phyloP scores from a whole-genome alignment of 2,888 invertebrate genomes.

The Standfussiana lucernea region DNA sequence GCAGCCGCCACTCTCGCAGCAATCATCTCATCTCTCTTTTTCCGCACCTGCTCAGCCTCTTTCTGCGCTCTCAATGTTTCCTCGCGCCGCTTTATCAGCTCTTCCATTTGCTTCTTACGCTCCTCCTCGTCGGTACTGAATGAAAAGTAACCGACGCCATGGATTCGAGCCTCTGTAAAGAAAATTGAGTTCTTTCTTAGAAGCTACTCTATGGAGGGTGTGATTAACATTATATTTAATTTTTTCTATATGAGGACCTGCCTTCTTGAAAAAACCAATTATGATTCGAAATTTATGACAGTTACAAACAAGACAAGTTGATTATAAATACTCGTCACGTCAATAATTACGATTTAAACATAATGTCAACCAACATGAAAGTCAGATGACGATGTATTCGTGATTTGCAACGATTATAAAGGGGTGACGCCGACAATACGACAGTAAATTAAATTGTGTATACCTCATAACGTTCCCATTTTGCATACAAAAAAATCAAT shows the following conservation, averaged over 20 bases:
- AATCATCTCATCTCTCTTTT: conserved; percentile 92
- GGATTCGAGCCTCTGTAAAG: conserved; percentile 95
- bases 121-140: conserved; percentile 96
- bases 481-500: too few species aligned
- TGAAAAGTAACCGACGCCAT: conserved; percentile 97
- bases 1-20: conserved; percentile 94
- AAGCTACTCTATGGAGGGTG: not conserved
- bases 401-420: not conserved
- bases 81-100: conserved; percentile 92
- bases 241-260: not conserved
- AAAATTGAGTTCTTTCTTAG: not conserved
- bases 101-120: conserved; percentile 95
- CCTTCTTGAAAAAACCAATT: not conserved
- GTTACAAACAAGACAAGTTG: not conserved
- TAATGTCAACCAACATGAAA: not conserved
- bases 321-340: not conserved
- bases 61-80: conserved; percentile 93
- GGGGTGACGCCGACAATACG: too few species aligned
- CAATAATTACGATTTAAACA: not conserved
- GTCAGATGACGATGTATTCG: not conserved
- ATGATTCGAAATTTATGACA: not conserved
- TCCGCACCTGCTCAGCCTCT: conserved; percentile 91
- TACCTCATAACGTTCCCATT: too few species aligned
- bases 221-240: not conserved
- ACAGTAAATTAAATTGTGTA: too few species aligned